phyloP scores from a whole-genome alignment of 2,113 vertebrate genomes.

The Paracanthobrama guichenoti region DNA sequence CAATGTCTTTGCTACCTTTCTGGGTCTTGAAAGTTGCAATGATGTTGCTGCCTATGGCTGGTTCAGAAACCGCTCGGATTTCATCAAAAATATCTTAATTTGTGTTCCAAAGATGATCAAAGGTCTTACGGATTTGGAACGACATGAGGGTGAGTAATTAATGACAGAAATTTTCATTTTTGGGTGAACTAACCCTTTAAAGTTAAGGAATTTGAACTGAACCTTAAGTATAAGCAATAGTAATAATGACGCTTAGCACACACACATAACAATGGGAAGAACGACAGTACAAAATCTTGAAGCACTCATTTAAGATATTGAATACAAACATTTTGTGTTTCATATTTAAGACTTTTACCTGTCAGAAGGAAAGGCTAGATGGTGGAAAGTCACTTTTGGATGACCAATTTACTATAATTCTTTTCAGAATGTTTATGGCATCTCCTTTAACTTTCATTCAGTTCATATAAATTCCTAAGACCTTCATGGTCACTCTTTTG shows the following conservation, averaged over 20 bases:
- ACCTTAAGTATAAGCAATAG: neutral
- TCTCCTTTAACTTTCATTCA: neutral
- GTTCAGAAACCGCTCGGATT: no score
- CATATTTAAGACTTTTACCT: neutral
- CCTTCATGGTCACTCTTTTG: neutral
- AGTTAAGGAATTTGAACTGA: neutral
- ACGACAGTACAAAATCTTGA: no score
- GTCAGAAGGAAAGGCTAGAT: neutral
- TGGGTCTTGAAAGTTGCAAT: no score
- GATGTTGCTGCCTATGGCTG: no score
- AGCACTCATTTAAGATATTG: no score
- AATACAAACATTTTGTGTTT: neutral
- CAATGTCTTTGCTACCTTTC: no score
- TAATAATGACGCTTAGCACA: neutral
- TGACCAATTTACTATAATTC: neutral
- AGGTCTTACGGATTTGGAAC: no score
- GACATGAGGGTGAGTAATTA: no score
- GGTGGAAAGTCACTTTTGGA: neutral
- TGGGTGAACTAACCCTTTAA: no score
- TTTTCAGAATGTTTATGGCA: neutral
- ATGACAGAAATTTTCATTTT: no score
- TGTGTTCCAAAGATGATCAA: no score
- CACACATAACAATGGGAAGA: neutral
- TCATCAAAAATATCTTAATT: no score
- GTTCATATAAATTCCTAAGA: neutral